Base-by-base conservation (phyloP, 1,140 invertebrate species). In the Diorhabda carinulata region DNA sequence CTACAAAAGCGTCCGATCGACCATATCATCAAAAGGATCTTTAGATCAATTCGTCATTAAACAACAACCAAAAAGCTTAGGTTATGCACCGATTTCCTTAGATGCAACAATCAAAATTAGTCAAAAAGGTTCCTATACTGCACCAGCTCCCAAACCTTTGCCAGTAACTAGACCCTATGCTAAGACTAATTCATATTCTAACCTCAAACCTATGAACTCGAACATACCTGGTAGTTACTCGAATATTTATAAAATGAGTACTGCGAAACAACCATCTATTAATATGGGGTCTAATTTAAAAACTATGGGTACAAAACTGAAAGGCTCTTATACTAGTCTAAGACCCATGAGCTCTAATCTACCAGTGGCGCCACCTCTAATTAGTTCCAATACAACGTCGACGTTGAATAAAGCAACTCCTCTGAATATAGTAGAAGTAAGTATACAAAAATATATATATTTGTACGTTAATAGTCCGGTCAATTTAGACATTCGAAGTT, bases 311-410 rank as follows among this genome's bases (percentile, higher is more conserved):
- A 57, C 71, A 2, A 71, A 72, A 59, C 63, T 79, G 59, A 77
- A 74, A 65, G 72, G 73, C 4, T 79, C 78, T 3, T 79, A 79
- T 60, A 78, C 76, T 3, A 77, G 74, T 69, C 63, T 79, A 52
- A 73, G 71, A 52, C 78, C 78, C 6, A 73, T 78, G 41, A 77
- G 73, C 52, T 67, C 72, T 43, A 72, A 74, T 70, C 73, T 79
- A 61, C 77, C 78, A 8, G 67, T 77, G 43, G 70, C 70, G 10
- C 69, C 76, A 43, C 72, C 71, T n/a, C 42, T 68, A 66, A 40
- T 10, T 40, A 25, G 44, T 7, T 57, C 57, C 25, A 66, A 67
- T 56, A 59, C 47, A 4, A 72, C 69, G 9, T 57, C 45, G 41
- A 58, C 25, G 56, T 42, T 57, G n/a, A n/a, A 6, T 6, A 52